Evolutionary conservation across 2,797 vertebrate genomes (phyloP).

Genomic region (Crax fasciolata): DNA sequence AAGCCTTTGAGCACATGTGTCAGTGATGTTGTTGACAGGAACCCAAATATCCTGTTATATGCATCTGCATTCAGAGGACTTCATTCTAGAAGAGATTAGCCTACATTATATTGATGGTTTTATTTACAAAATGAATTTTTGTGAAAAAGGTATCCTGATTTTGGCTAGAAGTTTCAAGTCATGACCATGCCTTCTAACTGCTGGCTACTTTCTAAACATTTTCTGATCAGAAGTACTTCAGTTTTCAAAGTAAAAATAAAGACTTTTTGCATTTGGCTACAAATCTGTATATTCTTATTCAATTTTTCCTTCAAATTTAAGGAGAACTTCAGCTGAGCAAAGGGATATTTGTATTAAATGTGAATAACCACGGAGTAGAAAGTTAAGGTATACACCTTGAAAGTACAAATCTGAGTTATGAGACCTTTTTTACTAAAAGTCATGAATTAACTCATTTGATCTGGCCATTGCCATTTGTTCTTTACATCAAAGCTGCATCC

Average conservation of each 20-base stretch:
- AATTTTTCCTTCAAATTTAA: not conserved
- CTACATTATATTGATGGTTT: not conserved
- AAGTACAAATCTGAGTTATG: not conserved
- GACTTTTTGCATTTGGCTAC: not conserved
- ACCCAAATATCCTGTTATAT: slow-evolving; percentile 22
- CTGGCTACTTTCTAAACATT: slow-evolving; percentile 10
- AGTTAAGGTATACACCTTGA: not conserved
- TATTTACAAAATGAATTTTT: slow-evolving; percentile 31
- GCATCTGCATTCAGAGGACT: not conserved
- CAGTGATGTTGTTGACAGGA: slow-evolving; percentile 7
- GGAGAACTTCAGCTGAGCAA: not conserved
- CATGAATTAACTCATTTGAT: slow-evolving; percentile 23
- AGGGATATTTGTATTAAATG: not conserved
- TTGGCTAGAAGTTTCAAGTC: slow-evolving; percentile 43
- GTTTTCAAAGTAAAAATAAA: slow-evolving; percentile 5
- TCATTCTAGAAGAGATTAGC: not conserved
- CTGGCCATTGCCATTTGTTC: slow-evolving; percentile 38
- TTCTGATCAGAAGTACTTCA: not conserved
- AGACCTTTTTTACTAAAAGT: slow-evolving; percentile 19
- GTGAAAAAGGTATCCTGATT: not conserved
- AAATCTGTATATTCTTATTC: not conserved
- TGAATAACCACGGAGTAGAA: not conserved
- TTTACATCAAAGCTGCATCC: slow-evolving; percentile 38
- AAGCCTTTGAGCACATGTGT: slow-evolving; percentile 9
- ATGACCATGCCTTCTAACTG: not conserved